Evolutionary conservation across 2,888 invertebrate genomes (phyloP), one percentile per base, ranked within the genome.

Genomic region (Pomacea canaliculata): DNA sequence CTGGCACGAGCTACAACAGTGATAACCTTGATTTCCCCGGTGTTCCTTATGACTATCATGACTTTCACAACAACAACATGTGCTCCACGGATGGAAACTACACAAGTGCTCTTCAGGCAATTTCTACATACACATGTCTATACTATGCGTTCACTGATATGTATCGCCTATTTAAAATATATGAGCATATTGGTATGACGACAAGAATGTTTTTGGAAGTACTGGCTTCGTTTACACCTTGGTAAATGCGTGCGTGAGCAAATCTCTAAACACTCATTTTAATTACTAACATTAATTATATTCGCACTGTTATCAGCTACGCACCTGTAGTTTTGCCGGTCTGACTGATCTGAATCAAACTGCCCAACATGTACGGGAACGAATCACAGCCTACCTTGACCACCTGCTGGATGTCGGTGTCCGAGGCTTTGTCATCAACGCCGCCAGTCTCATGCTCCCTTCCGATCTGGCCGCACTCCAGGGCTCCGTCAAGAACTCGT

Each of bases 291-390:
- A 37, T 37, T 37, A 56, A 56, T 16, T 56, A 7, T 56, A 56
- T 16, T 7, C 16, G 51, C 1, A 56, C 16, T 56, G 51, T 56
- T 56, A 56, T 2, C 51, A 56, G 12, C 8, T 56, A 16, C 51
- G 51, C 51, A 56, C 51, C 51, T 96, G 96, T 86, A 93, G 94
- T 80, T 90, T 96, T 65, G 91, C 92, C 0, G 95, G 95, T 1
- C 92, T 97, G 0, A 94, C 94, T 84, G 97, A 97, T 91, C 92
- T 97, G 81, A 93, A 96, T 86, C 95, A 72, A 23, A 49, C 92
- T 0, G 89, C 91, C 18, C 83, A 86, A 16, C 86, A 87, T 74
- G 88, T 88, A 9, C 79, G 85, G 37, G 80, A 85, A 59, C 85
- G 83, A 78, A 83, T 87, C 13, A 84, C 85, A 3, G 88, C 73